Evolutionary conservation across 1,140 invertebrate genomes (phyloP).

Genomic region (Cyclargus thomasi): DNA sequence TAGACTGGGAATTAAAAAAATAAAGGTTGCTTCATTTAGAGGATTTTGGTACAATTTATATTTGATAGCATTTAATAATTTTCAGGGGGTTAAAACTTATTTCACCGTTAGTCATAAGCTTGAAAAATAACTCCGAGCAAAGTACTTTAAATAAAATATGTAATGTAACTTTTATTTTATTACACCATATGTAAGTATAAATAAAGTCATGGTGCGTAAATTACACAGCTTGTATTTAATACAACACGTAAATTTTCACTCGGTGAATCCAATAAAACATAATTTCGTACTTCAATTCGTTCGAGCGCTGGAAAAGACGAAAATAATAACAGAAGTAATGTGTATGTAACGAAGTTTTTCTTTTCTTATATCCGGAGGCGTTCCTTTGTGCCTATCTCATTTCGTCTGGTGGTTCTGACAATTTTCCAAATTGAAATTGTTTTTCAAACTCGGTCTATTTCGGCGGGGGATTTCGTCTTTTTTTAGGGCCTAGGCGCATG

Average conservation of each 20-base stretch:
- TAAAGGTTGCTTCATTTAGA: no score
- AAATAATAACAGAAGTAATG: slow-evolving; percentile 40
- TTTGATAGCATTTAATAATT: no score
- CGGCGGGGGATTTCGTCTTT: not conserved
- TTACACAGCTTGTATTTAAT: no score
- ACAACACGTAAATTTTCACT: not conserved
- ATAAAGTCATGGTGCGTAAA: no score
- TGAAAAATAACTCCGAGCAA: no score
- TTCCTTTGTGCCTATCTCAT: slow-evolving; percentile 20
- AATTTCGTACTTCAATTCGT: slow-evolving; percentile 27
- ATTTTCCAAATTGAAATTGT: slow-evolving; percentile 8
- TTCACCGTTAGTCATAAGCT: no score
- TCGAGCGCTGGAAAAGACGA: slow-evolving; percentile 31
- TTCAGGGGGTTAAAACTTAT: no score
- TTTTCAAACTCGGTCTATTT: not conserved
- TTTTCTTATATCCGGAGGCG: slow-evolving; percentile 37
- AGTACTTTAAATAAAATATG: no score
- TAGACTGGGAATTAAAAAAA: not conserved
- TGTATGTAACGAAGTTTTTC: slow-evolving; percentile 40
- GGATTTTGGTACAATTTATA: no score
- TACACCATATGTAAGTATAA: no score
- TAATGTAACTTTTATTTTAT: no score
- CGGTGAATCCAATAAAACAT: slow-evolving; percentile 20
- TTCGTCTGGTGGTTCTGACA: not conserved
- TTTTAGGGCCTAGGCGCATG: no score